Evolutionary conservation across 2,113 vertebrate genomes (phyloP), one percentile per base, ranked within the genome.

Genomic region (Jaculus jaculus): DNA sequence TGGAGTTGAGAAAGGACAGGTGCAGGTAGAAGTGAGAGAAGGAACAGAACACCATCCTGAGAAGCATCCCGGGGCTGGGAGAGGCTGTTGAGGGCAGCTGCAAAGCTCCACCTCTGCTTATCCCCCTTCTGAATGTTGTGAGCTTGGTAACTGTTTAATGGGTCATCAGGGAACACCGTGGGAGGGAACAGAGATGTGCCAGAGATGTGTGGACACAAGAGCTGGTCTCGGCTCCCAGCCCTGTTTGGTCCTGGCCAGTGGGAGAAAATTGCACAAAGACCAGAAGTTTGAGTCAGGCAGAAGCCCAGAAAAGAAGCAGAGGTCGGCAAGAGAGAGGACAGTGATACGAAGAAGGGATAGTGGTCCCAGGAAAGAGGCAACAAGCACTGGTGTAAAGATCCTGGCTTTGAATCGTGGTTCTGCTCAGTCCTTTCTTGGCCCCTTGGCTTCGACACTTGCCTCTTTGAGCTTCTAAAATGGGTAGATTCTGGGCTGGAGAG

Each of bases 181-280:
- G 13, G 42, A 60, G 8, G 23, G 54, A 83, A 63, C 34, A 61
- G 51, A 79, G 17, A 61, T 13, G 34, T 71, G 30, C 54, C 89
- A 84, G n/a, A 79, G 47, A 74, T 71, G 23, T 9, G 4, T 12
- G 51, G n/a, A 28, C 23, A 51, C 37, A 73, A 20, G 84, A 85
- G 11, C 79, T 34, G 58, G 47, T 91, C 80, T 91, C 87, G 42
- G 37, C 24, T 77, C 42, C 72, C 69, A 89, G 28, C 51, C 74
- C 86, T 72, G 18, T n/a, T 72, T 32, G 78, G 69, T 16, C 15
- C 58, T 34, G 42, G 23, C n/a, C 11, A 5, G 0, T 23, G 16
- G 39, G 20, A 37, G 42, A 74, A 77, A 74, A 24, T 8, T 26
- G 10, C 34, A 63, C 26, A 32, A 61, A 93, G 60, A 16, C 47